Conservation (phyloP, 2,797 vertebrate genomes). For the Gallinago stenura region DNA sequence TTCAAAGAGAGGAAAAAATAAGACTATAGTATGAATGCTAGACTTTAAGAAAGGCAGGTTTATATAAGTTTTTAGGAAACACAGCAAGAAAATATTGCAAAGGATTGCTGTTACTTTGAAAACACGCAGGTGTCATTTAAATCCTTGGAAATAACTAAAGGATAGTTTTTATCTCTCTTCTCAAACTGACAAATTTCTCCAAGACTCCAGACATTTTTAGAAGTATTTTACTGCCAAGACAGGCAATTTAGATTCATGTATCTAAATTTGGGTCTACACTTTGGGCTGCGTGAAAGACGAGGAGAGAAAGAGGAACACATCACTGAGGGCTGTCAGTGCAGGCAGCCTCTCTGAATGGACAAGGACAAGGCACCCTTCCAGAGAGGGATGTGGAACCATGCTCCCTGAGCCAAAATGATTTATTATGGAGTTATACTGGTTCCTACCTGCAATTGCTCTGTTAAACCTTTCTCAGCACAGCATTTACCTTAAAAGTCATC, state of each 20-base stretch:
- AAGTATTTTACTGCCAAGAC: slow-evolving; percentile 13
- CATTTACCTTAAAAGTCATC: neutral
- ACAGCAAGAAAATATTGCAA: neutral
- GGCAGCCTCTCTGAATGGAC: neutral
- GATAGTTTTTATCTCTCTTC: neutral
- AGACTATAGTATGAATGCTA: neutral
- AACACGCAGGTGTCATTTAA: neutral
- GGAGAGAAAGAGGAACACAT: neutral
- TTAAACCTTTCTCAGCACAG: neutral
- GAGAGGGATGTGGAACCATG: neutral
- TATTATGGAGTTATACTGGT: neutral
- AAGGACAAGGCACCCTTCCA: neutral
- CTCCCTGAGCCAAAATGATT: rapidly evolving
- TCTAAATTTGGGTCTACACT: neutral
- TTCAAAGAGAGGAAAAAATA: neutral
- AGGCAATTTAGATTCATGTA: neutral
- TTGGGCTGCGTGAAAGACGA: rapidly evolving
- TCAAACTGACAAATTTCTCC: slow-evolving; percentile 8
- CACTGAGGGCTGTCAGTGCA: neutral
- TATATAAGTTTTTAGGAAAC: neutral
- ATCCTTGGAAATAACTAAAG: neutral
- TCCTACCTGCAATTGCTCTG: neutral
- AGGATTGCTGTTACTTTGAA: neutral
- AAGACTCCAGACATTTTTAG: neutral
- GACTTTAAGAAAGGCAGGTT: neutral